Percentiles rank a stretch among this genome's conserved stretches.
These are phyloP conservation scores for Tachina lurida DNA, from an alignment of 2,888 invertebrate genomes.

Conservation along the genomic window DNA sequence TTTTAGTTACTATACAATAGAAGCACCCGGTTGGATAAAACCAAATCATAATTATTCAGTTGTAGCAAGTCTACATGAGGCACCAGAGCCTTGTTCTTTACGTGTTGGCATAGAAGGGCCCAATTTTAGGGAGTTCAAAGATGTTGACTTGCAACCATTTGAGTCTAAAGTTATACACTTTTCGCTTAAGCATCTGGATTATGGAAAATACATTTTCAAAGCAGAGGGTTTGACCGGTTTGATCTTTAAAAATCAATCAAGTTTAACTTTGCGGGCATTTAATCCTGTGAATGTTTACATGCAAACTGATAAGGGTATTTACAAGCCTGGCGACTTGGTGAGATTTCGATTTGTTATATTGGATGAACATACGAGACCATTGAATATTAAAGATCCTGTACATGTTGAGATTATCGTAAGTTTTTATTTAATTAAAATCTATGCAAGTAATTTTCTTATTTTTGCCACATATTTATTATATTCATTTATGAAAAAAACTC, in stretches of 20 bases:
- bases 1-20: slow-evolving; percentile 49
- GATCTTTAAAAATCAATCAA: slow-evolving; percentile 87
- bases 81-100: slow-evolving; percentile 12
- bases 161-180: slow-evolving; percentile 29
- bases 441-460: neutral
- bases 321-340: slow-evolving; percentile 92
- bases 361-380: slow-evolving; percentile 89
- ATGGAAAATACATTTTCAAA: slow-evolving; percentile 39
- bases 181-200: slow-evolving; percentile 4
- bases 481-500: too few relatives aligned
- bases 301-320: slow-evolving; percentile 96
- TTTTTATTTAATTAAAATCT: neutral
- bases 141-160: slow-evolving; percentile 28
- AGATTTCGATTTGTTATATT: slow-evolving; percentile 89
- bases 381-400: slow-evolving; percentile 77
- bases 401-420: slow-evolving; percentile 76
- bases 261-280: too few relatives aligned
- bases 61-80: slow-evolving; percentile 7
- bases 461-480: too few relatives aligned
- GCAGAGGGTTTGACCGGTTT: slow-evolving; percentile 87
- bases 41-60: slow-evolving; percentile 73
- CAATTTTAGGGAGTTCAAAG: neutral
- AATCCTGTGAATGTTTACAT: slow-evolving; percentile 87
- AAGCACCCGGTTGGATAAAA: slow-evolving; percentile 51
- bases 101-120: slow-evolving; percentile 28